A percentile compares a stretch with the other conserved stretches of the same genome.
Conservation (phyloP, 2,797 vertebrate genomes). For the Gastrophryne carolinensis region DNA sequence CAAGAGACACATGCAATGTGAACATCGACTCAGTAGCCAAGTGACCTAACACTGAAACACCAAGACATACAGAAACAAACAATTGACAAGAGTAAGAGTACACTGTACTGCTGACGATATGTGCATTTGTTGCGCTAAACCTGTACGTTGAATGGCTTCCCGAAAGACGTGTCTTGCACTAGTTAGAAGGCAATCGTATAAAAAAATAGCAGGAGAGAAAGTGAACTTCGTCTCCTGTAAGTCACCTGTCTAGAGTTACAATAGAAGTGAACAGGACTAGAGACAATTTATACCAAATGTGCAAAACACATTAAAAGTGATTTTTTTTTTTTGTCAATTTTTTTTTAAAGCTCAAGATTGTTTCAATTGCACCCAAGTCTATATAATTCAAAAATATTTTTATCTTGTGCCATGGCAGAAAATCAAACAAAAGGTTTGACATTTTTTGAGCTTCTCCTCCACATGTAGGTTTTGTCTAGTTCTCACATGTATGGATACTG, state of each 20-base stretch:
- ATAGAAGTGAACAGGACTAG: slow-evolving; percentile 91
- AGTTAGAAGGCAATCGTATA: slow-evolving; percentile 99
- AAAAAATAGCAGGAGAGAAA: slow-evolving; percentile 96
- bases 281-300: slow-evolving; percentile 99
- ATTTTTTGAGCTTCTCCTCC: slow-evolving; percentile 63
- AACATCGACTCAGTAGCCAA: slow-evolving; percentile 86
- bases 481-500: slow-evolving; percentile 96
- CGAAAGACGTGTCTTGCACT: slow-evolving; percentile 98
- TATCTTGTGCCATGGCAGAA: slow-evolving; percentile 93
- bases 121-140: slow-evolving; percentile 90
- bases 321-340: slow-evolving; percentile 66
- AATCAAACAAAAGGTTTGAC: slow-evolving; percentile 57
- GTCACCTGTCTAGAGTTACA: slow-evolving; percentile 96
- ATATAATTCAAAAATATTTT: slow-evolving; percentile 92
- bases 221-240: slow-evolving; percentile 84
- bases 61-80: slow-evolving; percentile 88
- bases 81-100: slow-evolving; percentile 87
- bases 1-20: slow-evolving; percentile 99
- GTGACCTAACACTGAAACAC: slow-evolving; percentile 94
- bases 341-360: slow-evolving; percentile 94
- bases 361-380: slow-evolving; percentile 95
- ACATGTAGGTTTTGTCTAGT: slow-evolving; percentile 51
- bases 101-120: slow-evolving; percentile 83
- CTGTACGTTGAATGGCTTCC: slow-evolving; percentile 97
- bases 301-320: slow-evolving; percentile 99